A percentile compares a stretch with the other conserved stretches of the same genome.
phyloP scores from a whole-genome alignment of 2,888 invertebrate species.

The Drosophila histrio region DNA sequence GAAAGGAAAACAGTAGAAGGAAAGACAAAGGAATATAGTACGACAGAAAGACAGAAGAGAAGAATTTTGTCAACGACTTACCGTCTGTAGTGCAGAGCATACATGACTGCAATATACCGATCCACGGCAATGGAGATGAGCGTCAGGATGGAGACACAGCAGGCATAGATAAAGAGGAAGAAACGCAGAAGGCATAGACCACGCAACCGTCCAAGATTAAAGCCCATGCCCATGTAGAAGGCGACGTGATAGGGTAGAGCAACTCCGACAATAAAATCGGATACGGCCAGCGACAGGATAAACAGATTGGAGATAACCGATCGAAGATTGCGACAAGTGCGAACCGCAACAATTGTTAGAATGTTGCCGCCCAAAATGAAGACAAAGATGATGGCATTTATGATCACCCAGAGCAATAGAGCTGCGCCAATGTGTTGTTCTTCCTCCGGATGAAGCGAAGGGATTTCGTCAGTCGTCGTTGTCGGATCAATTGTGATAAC shows the following conservation, averaged over 20 bases:
- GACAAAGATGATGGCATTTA: slow-evolving; percentile 88
- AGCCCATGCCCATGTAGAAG: slow-evolving; percentile 88
- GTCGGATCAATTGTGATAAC: background rate
- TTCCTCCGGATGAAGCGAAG: background rate
- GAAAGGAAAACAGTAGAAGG: background rate
- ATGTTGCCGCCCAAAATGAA: slow-evolving; percentile 90
- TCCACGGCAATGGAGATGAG: slow-evolving; percentile 92
- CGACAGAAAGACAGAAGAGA: background rate
- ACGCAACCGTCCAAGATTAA: slow-evolving; percentile 86
- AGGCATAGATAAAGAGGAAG: slow-evolving; percentile 90
- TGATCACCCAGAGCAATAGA: slow-evolving; percentile 86
- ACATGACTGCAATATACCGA: slow-evolving; percentile 91
- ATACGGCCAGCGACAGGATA: slow-evolving; percentile 91
- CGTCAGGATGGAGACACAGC: slow-evolving; percentile 91
- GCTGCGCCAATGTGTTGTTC: slow-evolving; percentile 37
- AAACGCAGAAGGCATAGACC: slow-evolving; percentile 89
- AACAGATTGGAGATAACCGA: slow-evolving; percentile 91
- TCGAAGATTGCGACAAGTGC: slow-evolving; percentile 88
- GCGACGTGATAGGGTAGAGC: slow-evolving; percentile 91
- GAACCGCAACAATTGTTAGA: slow-evolving; percentile 90
- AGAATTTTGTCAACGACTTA: slow-evolving; percentile 47
- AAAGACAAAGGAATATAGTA: background rate
- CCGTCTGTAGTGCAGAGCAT: slow-evolving; percentile 91
- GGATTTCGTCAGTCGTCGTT: background rate
- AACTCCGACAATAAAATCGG: slow-evolving; percentile 91